phyloP scores from a whole-genome alignment of 2,797 vertebrate species.

The Anguilla marmorata region DNA sequence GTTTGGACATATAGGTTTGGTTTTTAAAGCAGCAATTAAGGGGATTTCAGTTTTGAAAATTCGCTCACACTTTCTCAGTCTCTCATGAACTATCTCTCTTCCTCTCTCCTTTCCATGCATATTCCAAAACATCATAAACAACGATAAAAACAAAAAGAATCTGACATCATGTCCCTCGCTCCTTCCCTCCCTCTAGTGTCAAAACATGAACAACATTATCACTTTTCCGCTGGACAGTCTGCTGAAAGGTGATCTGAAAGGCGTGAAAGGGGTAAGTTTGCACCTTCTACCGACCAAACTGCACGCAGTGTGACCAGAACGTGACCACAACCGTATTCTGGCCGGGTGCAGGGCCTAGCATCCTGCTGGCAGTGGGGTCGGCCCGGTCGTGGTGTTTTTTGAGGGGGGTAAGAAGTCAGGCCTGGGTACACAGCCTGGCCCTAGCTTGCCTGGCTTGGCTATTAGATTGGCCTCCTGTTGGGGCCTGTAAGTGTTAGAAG shows the following conservation, averaged over 20 bases:
- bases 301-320: not conserved
- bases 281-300: not conserved
- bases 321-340: not conserved
- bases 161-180: not conserved
- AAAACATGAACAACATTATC: constrained; percentile 99
- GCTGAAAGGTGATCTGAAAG: constrained; percentile 95
- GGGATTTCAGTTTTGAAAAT: too few species aligned
- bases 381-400: not conserved
- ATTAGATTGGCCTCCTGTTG: not conserved
- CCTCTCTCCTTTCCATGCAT: not conserved
- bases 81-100: not conserved
- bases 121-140: not conserved
- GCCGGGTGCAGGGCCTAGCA: not conserved
- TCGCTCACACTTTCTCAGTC: constrained; percentile 27
- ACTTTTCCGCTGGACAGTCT: constrained; percentile 94
- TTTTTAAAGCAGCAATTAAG: not conserved
- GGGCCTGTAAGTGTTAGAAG: not conserved
- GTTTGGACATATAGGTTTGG: not conserved
- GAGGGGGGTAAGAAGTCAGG: not conserved
- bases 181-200: constrained; percentile 75
- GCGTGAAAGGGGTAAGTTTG: constrained; percentile 87
- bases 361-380: not conserved
- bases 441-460: not conserved
- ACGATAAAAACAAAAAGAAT: not conserved
- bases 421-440: not conserved